phyloP scores from a whole-genome alignment of 1,140 invertebrate genomes.

The Trichogramma pretiosum region DNA sequence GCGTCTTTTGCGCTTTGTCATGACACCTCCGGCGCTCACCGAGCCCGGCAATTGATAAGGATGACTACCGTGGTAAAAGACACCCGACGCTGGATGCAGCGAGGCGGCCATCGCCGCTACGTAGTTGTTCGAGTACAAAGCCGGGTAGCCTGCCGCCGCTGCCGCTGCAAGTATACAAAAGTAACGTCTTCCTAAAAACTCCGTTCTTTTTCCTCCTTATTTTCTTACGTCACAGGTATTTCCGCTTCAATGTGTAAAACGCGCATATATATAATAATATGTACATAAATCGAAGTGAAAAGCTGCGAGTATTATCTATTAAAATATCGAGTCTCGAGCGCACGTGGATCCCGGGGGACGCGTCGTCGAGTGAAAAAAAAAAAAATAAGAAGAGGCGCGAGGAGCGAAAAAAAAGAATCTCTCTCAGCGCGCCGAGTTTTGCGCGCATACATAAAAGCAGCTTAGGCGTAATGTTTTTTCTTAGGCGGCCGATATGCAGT shows the following conservation, averaged over 20 bases:
- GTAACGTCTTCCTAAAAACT: too few species aligned
- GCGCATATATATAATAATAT: too few species aligned
- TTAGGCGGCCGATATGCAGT: constrained; percentile 17
- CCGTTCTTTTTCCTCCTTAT: too few species aligned
- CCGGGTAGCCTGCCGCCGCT: constrained; percentile 64
- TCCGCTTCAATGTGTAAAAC: too few species aligned
- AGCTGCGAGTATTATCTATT: too few species aligned
- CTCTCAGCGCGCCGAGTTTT: too few species aligned
- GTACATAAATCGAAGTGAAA: too few species aligned
- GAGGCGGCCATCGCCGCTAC: constrained; percentile 59
- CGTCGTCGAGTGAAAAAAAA: constrained; percentile 27
- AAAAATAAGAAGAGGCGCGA: constrained; percentile 35
- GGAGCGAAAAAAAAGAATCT: too few species aligned
- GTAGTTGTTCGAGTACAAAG: constrained; percentile 68
- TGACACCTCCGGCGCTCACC: constrained; percentile 50
- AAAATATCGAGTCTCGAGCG: neutral
- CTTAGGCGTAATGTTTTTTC: constrained; percentile 36
- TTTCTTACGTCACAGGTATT: too few species aligned
- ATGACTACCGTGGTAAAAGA: constrained; percentile 43
- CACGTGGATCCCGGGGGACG: constrained; percentile 26
- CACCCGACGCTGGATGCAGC: constrained; percentile 41
- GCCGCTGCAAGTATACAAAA: too few species aligned
- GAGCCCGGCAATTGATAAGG: constrained; percentile 42
- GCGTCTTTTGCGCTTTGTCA: constrained; percentile 71
- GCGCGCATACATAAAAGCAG: constrained; percentile 38